Evolutionary conservation across 2,888 invertebrate genomes (phyloP).

Genomic region (Pyrocoelia pectoralis): DNA sequence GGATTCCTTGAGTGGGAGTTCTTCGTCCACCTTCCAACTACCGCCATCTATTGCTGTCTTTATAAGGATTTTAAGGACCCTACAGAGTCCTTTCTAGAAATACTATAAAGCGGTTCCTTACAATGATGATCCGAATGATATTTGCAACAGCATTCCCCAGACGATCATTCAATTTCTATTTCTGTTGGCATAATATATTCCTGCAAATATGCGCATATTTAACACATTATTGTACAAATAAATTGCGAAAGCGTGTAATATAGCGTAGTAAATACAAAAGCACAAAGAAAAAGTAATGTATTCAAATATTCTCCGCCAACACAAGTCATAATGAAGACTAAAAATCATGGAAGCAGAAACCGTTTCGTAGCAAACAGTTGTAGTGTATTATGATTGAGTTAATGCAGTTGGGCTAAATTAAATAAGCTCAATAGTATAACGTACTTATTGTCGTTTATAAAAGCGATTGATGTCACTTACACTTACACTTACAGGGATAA

Average conservation of each 20-base stretch:
- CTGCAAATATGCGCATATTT: neutral
- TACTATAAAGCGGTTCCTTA: too few species aligned
- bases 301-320: conserved; percentile 3
- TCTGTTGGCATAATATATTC: too few species aligned
- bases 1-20: too few species aligned
- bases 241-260: neutral
- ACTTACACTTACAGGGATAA: neutral
- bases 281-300: conserved; percentile 12
- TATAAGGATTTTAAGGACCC: too few species aligned
- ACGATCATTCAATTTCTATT: too few species aligned
- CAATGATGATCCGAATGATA: too few species aligned
- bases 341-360: conserved; percentile 22
- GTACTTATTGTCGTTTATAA: conserved; percentile 12
- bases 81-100: too few species aligned
- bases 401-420: conserved; percentile 16
- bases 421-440: conserved; percentile 15
- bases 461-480: neutral
- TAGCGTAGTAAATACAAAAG: conserved; percentile 7
- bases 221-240: neutral
- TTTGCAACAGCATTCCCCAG: too few species aligned
- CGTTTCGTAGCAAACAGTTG: conserved; percentile 17
- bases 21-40: too few species aligned
- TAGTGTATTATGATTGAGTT: conserved; percentile 8
- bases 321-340: conserved; percentile 15
- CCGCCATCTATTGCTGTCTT: too few species aligned